phyloP scores from a whole-genome alignment of 2,797 vertebrate species.

The Ptychobarbus kaznakovi region DNA sequence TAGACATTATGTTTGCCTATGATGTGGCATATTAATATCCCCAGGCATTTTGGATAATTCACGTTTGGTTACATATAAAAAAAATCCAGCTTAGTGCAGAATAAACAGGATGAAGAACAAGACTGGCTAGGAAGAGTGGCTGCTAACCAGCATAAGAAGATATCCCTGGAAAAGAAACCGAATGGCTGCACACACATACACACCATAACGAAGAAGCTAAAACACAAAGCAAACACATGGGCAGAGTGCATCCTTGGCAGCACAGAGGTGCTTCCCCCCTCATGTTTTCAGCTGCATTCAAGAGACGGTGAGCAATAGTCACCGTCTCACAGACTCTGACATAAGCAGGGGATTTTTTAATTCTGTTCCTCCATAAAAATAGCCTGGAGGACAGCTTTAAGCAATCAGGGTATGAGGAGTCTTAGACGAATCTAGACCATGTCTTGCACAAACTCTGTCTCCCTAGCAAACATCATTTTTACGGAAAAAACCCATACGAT shows the following conservation, averaged over 20 bases:
- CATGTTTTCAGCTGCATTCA: constrained; percentile 78
- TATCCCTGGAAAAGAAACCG: background rate
- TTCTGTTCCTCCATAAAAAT: constrained; percentile 68
- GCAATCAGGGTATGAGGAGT: constrained; percentile 53
- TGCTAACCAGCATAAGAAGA: constrained; percentile 50
- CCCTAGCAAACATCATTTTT: background rate
- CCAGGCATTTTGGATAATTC: constrained; percentile 2
- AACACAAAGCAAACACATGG: constrained; percentile 66
- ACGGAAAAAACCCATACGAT: background rate
- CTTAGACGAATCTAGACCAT: constrained; percentile 48
- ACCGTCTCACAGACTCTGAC: constrained; percentile 78
- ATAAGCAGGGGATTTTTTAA: constrained; percentile 77
- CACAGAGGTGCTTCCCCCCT: constrained; percentile 75
- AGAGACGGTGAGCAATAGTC: constrained; percentile 77
- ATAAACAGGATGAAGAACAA: constrained; percentile 45
- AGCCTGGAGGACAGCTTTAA: constrained; percentile 62
- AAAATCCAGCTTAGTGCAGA: background rate
- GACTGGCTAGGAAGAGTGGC: constrained; percentile 46
- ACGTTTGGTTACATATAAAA: background rate
- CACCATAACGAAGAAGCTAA: constrained; percentile 25
- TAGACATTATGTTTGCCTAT: background rate
- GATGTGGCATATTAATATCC: constrained; percentile 12
- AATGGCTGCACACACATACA: background rate
- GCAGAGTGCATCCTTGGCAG: constrained; percentile 72
- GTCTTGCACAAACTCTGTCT: constrained; percentile 23